Evolutionary conservation across 2,888 invertebrate species (phyloP).

Genomic region (Cheilosia variabilis): DNA sequence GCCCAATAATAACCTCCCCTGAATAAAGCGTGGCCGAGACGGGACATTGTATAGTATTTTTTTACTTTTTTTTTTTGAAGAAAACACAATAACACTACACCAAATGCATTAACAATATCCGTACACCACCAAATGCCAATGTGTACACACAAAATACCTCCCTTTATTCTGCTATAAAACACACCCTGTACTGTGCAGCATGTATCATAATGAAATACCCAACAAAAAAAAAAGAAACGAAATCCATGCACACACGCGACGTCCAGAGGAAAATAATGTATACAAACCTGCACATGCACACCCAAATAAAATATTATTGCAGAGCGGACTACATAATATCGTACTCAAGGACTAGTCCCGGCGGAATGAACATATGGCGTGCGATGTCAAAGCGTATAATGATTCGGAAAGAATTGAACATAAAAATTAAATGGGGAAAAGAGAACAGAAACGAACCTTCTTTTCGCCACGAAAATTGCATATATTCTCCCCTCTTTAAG

Average conservation of each 20-base stretch:
- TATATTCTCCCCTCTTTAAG: constrained; percentile 18
- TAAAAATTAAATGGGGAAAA: constrained; percentile 14
- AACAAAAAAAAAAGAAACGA: constrained; percentile 11
- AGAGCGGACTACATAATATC: constrained; percentile 17
- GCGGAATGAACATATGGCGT: constrained; percentile 62
- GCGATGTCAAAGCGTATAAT: constrained; percentile 57
- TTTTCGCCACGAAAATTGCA: constrained; percentile 22
- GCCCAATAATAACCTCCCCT: constrained; percentile 80
- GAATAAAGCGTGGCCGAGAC: constrained; percentile 35
- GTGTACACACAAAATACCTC: constrained; percentile 34
- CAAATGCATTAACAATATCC: constrained; percentile 44
- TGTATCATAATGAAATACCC: constrained; percentile 26
- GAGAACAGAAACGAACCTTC: constrained; percentile 26
- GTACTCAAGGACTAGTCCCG: constrained; percentile 26
- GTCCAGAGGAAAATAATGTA: constrained; percentile 44
- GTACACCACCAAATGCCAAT: constrained; percentile 42
- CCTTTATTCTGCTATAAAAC: constrained; percentile 47
- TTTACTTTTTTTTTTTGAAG: constrained; percentile 16
- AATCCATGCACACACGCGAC: constrained; percentile 54
- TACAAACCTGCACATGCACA: constrained; percentile 54
- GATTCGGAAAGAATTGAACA: constrained; percentile 35
- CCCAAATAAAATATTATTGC: constrained; percentile 60
- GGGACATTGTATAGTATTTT: constrained; percentile 46
- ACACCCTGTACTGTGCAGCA: constrained; percentile 36
- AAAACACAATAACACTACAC: constrained; percentile 47